Evolutionary conservation across 2,888 invertebrate genomes (phyloP).

Genomic region (Ceratothoa steindachneri): DNA sequence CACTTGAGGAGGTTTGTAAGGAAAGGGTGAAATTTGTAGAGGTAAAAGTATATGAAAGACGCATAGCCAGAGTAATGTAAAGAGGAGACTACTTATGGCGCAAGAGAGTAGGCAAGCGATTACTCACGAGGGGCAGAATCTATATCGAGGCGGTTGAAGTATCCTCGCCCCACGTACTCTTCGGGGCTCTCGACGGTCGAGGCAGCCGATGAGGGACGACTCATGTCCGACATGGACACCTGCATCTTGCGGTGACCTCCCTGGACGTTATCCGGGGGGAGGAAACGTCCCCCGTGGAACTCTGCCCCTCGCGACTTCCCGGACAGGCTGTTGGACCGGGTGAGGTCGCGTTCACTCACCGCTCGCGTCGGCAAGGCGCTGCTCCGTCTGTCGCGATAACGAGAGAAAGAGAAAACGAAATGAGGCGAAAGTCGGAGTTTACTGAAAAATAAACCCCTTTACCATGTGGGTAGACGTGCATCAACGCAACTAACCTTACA

Average conservation of each 20-base stretch:
- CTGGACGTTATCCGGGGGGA: conserved; percentile 19
- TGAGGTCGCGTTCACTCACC: conserved; percentile 46
- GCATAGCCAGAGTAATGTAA: no score
- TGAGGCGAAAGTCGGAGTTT: no score
- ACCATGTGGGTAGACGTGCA: no score
- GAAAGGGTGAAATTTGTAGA: no score
- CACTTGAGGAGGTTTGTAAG: no score
- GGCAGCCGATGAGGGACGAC: conserved; percentile 44
- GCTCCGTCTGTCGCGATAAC: conserved; percentile 17
- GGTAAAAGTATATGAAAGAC: no score
- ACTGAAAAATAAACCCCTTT: no score
- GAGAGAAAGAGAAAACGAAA: no score
- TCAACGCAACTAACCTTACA: no score
- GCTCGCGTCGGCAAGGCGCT: conserved; percentile 36
- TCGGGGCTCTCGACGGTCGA: conserved; percentile 46
- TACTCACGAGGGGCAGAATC: conserved; percentile 41
- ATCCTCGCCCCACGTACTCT: conserved; percentile 31
- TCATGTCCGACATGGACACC: conserved; percentile 34
- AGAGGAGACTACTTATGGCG: no score
- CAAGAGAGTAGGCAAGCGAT: no score
- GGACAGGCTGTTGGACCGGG: conserved; percentile 38
- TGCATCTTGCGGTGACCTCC: background rate
- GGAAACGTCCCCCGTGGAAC: conserved; percentile 19
- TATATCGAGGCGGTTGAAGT: conserved; percentile 29
- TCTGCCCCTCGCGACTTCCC: conserved; percentile 35